Evolutionary conservation across 2,113 vertebrate genomes (phyloP).

Genomic region (Neomonachus schauinslandi): DNA sequence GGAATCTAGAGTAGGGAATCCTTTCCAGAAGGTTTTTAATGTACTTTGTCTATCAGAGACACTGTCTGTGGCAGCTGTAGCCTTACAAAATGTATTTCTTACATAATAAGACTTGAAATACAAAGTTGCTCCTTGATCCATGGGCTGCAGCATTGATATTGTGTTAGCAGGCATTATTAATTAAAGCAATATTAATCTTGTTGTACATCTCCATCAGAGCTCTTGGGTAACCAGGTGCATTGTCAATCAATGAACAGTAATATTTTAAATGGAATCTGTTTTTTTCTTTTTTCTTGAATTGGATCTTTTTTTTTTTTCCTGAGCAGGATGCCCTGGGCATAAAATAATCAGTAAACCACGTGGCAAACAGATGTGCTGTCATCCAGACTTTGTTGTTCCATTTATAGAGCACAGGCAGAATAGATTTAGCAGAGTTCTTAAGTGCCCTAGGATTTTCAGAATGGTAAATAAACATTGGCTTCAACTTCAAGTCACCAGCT

Average conservation of each 20-base stretch:
- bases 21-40: background rate
- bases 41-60: background rate
- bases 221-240: background rate
- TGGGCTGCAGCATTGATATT: background rate
- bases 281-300: background rate
- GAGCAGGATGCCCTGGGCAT: background rate
- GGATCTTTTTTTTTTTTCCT: background rate
- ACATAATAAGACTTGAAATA: background rate
- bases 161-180: background rate
- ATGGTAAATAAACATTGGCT: background rate
- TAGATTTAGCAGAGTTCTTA: background rate
- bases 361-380: background rate
- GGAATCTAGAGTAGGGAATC: background rate
- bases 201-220: background rate
- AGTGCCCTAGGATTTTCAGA: background rate
- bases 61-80: background rate
- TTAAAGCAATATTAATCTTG: background rate
- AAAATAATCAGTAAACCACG: background rate
- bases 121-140: background rate
- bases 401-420: background rate
- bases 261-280: background rate
- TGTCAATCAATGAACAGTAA: background rate
- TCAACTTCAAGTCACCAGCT: background rate
- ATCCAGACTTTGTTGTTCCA: background rate
- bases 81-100: background rate